Conservation (phyloP, 2,888 invertebrate species). For the Carpatolechia fugitivella region DNA sequence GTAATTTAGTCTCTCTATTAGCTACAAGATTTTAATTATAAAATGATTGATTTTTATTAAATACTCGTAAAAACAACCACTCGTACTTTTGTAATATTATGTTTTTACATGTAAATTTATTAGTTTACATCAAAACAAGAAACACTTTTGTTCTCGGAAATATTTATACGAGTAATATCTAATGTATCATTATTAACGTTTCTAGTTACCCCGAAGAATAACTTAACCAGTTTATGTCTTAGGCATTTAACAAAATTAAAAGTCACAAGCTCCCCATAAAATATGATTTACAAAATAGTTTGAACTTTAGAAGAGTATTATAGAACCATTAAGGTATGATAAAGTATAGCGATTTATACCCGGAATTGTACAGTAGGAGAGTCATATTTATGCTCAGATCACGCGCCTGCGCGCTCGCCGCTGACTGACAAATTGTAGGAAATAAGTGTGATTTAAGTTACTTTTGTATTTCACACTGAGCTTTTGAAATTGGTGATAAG, state of each 20-base stretch:
- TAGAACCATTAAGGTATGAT: background rate
- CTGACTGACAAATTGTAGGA: slow-evolving; percentile 3
- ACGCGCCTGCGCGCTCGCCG: background rate
- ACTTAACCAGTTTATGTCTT: background rate
- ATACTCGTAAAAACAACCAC: too few species aligned
- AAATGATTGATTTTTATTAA: too few species aligned
- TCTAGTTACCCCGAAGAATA: too few species aligned
- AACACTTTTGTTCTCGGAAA: too few species aligned
- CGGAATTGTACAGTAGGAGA: slow-evolving; percentile 4
- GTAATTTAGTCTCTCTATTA: too few species aligned
- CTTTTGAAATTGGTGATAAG: background rate
- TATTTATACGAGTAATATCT: too few species aligned
- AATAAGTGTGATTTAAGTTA: background rate
- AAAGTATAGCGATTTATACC: slow-evolving; percentile 4
- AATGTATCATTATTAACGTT: too few species aligned
- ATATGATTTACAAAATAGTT: background rate
- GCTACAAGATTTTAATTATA: too few species aligned
- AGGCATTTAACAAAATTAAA: background rate
- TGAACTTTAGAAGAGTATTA: background rate
- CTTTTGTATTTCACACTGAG: background rate
- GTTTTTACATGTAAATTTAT: too few species aligned
- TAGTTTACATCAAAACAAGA: too few species aligned
- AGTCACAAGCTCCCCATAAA: background rate
- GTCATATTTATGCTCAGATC: background rate
- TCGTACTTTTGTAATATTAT: too few species aligned